A percentile compares a stretch with the other conserved stretches of the same genome.
phyloP scores from a whole-genome alignment of 1,140 invertebrate species.

The Sycobia sp. region DNA sequence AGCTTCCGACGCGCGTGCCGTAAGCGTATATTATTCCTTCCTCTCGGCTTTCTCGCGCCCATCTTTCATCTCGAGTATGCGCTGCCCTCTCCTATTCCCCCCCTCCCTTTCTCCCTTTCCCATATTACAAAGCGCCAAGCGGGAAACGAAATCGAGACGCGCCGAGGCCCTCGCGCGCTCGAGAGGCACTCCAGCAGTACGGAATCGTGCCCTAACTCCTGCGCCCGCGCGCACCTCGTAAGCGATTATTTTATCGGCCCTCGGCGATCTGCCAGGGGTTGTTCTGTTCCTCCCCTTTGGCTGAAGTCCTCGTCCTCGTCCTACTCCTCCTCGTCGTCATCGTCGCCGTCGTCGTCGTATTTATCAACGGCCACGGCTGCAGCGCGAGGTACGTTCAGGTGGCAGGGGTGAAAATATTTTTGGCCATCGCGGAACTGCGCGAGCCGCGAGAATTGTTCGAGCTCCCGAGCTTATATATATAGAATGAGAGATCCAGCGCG shows the following conservation, averaged over 20 bases:
- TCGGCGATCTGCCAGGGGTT: constrained; percentile 54
- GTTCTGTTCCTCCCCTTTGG: no score
- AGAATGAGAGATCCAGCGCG: no score
- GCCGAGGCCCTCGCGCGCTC: not conserved
- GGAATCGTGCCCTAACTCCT: not conserved
- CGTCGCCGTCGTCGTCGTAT: constrained; percentile 1
- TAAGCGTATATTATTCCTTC: no score
- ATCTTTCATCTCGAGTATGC: constrained; percentile 25
- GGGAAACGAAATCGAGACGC: constrained; percentile 1
- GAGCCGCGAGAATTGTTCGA: constrained; percentile 2
- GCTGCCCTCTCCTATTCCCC: no score
- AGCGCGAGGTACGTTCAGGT: not conserved
- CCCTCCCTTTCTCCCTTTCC: no score
- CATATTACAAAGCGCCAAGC: no score
- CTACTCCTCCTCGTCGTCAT: no score
- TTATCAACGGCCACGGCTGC: constrained; percentile 24
- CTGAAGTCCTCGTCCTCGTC: no score
- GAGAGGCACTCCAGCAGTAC: not conserved
- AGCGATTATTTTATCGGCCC: constrained; percentile 55
- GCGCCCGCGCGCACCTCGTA: constrained; percentile 16
- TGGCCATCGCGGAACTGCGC: no score
- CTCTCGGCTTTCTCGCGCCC: no score
- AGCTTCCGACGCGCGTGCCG: no score
- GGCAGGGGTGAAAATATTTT: constrained; percentile 16
- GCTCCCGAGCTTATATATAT: no score